A percentile compares a stretch with the other conserved stretches of the same genome.
These are phyloP conservation scores for Neelides folsomi DNA, from an alignment of 2,888 invertebrate genomes.

Conservation along the genomic window DNA sequence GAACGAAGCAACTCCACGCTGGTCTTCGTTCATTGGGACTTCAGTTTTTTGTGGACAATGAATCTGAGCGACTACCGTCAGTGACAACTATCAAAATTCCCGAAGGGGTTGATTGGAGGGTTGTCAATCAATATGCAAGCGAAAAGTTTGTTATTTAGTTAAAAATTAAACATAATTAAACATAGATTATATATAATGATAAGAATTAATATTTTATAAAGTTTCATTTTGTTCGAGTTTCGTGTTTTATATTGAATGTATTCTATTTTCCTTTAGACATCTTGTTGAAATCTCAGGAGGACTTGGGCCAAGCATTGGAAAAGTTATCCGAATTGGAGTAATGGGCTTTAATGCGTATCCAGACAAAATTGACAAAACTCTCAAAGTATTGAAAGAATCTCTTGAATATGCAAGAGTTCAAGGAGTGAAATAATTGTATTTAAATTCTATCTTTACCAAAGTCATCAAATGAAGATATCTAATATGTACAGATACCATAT, in stretches of 20 bases:
- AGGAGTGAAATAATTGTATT: constrained; percentile 11
- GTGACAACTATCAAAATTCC: constrained; percentile 57
- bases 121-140: constrained; percentile 51
- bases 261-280: too few species aligned
- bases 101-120: constrained; percentile 49
- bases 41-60: constrained; percentile 54
- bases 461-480: too few species aligned
- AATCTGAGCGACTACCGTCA: constrained; percentile 52
- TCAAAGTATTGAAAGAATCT: constrained; percentile 37
- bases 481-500: too few species aligned
- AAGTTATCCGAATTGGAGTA: constrained; percentile 68
- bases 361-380: constrained; percentile 37
- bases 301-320: constrained; percentile 64
- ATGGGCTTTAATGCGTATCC: constrained; percentile 58
- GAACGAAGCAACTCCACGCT: constrained; percentile 52
- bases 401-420: constrained; percentile 29
- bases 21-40: constrained; percentile 55
- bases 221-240: too few species aligned
- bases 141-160: constrained; percentile 45
- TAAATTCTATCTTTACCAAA: too few species aligned
- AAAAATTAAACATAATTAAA: neutral
- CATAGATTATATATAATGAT: too few species aligned
- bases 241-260: too few species aligned
- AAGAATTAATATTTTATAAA: too few species aligned
- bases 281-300: constrained; percentile 66